Evolutionary conservation across 2,888 invertebrate genomes (phyloP).

Genomic region (Nomada ferruginata): DNA sequence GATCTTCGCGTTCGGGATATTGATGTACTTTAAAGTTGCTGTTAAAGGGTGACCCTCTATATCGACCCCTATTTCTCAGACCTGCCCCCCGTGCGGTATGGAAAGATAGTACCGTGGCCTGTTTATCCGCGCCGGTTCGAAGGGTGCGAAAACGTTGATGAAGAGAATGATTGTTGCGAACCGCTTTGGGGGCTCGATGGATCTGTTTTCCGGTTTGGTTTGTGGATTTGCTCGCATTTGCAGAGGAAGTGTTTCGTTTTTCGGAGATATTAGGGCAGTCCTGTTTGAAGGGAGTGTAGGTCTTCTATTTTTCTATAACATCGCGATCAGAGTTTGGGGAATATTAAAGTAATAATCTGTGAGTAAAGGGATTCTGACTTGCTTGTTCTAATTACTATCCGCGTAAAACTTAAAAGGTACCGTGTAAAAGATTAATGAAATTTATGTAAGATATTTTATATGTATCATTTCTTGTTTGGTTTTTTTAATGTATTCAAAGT

Average conservation of each 20-base stretch:
- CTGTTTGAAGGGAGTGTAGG: too few species aligned
- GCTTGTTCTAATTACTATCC: too few species aligned
- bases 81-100: background rate
- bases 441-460: background rate
- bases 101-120: background rate
- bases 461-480: background rate
- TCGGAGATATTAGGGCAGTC: too few species aligned
- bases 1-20: conserved; percentile 46
- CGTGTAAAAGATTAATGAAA: background rate
- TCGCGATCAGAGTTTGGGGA: too few species aligned
- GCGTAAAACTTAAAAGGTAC: too few species aligned
- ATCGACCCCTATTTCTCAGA: too few species aligned
- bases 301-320: too few species aligned
- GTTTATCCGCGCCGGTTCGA: conserved; percentile 5
- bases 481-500: background rate
- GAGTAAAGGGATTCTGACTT: too few species aligned
- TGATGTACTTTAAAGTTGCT: conserved; percentile 33
- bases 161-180: background rate
- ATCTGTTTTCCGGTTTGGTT: background rate
- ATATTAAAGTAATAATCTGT: too few species aligned
- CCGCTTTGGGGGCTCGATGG: background rate
- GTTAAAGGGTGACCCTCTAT: conserved; percentile 28
- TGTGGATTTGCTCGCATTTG: background rate
- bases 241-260: too few species aligned
- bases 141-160: background rate